phyloP scores from a whole-genome alignment of 2,113 vertebrate species.

The Podarcis cretensis region DNA sequence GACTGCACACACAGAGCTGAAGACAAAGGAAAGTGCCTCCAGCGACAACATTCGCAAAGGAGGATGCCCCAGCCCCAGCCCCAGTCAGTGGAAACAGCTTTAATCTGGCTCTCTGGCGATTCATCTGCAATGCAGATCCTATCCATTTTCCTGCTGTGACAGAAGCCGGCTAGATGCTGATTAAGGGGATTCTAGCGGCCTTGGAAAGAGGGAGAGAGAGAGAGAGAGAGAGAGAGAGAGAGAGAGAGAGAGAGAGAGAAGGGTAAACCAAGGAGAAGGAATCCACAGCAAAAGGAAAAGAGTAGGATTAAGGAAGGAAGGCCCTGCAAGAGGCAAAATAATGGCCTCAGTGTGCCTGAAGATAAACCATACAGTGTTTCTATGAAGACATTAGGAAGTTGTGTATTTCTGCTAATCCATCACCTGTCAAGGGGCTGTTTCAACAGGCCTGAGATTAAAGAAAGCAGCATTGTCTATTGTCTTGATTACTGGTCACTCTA shows the following conservation, averaged over 20 bases:
- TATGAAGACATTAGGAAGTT: conserved; percentile 65
- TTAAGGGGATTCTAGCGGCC: conserved; percentile 61
- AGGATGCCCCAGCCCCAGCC: conserved; percentile 49
- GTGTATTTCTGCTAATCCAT: conserved; percentile 71
- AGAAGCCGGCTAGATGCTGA: conserved; percentile 69
- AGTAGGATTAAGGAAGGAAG: conserved; percentile 37
- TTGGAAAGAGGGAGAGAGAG: conserved; percentile 30
- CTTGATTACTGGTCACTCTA: conserved; percentile 14
- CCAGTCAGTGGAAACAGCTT: conserved; percentile 31
- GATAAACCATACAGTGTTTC: conserved; percentile 45
- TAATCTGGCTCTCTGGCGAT: conserved; percentile 64
- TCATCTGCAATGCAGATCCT: conserved; percentile 74
- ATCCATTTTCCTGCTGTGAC: conserved; percentile 71
- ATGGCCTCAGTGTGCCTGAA: conserved; percentile 53
- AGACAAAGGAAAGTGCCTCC: conserved; percentile 64
- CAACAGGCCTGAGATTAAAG: conserved; percentile 25
- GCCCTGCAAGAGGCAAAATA: conserved; percentile 21
- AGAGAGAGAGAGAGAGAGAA: conserved; percentile 1
- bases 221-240: background rate
- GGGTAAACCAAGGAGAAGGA: conserved; percentile 57
- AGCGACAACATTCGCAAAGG: conserved; percentile 45
- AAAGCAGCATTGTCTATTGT: conserved; percentile 46
- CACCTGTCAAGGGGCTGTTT: conserved; percentile 75
- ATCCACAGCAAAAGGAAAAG: conserved; percentile 34
- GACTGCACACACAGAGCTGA: conserved; percentile 18